phyloP scores from a whole-genome alignment of 2,113 vertebrate genomes.

The Columba livia region DNA sequence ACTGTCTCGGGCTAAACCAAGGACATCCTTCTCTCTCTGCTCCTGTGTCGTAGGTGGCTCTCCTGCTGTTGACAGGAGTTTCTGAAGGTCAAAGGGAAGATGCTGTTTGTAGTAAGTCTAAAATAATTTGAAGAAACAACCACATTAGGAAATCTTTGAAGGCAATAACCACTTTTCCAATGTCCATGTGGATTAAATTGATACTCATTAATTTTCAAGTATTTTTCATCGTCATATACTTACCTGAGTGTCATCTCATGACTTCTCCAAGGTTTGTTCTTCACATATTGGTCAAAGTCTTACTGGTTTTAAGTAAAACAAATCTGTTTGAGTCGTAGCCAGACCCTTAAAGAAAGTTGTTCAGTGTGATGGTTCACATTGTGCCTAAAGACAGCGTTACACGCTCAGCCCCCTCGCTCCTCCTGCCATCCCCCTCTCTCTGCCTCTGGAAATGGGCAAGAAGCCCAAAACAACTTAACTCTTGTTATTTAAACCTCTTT shows the following conservation, averaged over 20 bases:
- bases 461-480: background rate
- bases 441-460: conserved; percentile 22
- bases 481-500: background rate
- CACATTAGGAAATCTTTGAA: background rate
- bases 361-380: background rate
- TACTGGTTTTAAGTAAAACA: background rate
- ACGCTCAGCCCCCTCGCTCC: background rate
- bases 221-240: background rate
- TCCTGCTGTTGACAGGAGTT: background rate
- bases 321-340: background rate
- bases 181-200: background rate
- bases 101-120: background rate
- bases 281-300: background rate
- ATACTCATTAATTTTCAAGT: background rate
- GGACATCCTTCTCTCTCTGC: background rate
- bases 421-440: background rate
- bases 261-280: background rate
- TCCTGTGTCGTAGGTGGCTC: background rate
- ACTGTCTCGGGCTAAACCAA: background rate
- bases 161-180: background rate
- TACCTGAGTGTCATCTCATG: background rate
- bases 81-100: background rate
- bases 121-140: background rate
- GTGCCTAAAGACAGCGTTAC: conserved; percentile 29
- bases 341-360: background rate